phyloP scores from a whole-genome alignment of 2,797 vertebrate genomes.

The Rhinoraja longicauda region DNA sequence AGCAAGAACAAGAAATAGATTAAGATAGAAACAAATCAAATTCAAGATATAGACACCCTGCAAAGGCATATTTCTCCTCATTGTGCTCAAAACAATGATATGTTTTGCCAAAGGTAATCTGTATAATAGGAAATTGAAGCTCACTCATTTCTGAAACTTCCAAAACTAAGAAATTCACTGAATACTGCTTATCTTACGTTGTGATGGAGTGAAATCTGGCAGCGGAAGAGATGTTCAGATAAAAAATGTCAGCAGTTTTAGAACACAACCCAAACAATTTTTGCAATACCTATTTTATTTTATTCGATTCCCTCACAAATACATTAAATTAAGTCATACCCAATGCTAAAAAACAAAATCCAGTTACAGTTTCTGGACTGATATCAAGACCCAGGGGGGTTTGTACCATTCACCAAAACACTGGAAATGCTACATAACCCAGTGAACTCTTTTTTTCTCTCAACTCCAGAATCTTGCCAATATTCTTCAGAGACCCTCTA shows the following conservation, averaged over 20 bases:
- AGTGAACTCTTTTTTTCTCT: not conserved
- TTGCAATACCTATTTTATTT: not conserved
- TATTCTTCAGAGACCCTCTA: not conserved
- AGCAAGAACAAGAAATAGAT: constrained; percentile 37
- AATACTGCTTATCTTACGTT: not conserved
- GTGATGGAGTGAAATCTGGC: not conserved
- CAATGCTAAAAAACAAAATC: not conserved
- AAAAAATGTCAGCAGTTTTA: not conserved
- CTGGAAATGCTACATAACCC: no score
- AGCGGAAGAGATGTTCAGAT: not conserved
- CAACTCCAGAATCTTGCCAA: not conserved
- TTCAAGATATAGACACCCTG: no score
- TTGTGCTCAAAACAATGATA: not conserved
- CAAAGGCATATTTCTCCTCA: no score
- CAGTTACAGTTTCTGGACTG: not conserved
- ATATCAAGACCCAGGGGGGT: not conserved
- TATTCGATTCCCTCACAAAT: no score
- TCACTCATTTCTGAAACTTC: not conserved
- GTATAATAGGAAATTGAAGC: not conserved
- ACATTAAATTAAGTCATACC: not conserved
- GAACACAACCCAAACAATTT: not conserved
- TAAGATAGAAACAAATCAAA: not conserved
- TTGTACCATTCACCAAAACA: no score
- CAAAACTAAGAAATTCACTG: not conserved
- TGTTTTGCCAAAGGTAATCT: not conserved